These are phyloP conservation scores for Eumacrocentrus americanus DNA, from an alignment of 2,888 invertebrate species.

Conservation along the genomic window DNA sequence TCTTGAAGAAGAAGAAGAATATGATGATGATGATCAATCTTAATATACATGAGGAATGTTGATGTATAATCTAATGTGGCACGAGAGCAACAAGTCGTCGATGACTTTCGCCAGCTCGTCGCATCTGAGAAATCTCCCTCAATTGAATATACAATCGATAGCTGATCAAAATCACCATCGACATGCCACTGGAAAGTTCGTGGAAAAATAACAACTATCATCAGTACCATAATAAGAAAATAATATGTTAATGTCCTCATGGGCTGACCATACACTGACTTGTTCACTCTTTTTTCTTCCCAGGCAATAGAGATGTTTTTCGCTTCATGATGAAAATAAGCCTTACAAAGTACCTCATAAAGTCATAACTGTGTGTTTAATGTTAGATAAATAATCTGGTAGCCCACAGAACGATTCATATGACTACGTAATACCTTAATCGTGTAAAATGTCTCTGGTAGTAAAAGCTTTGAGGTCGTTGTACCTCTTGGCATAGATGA, in stretches of 20 bases:
- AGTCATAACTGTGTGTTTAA: too few relatives aligned
- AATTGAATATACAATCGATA: not conserved
- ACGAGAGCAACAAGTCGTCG: not conserved
- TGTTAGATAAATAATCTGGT: not conserved
- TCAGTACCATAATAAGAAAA: too few relatives aligned
- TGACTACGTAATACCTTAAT: not conserved
- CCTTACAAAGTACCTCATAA: too few relatives aligned
- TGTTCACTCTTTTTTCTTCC: too few relatives aligned
- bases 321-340: too few relatives aligned
- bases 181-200: not conserved
- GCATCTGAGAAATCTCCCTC: constrained; percentile 7
- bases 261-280: too few relatives aligned
- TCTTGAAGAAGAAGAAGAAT: not conserved
- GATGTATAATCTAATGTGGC: not conserved
- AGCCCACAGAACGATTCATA: not conserved
- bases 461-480: not conserved
- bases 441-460: too few relatives aligned
- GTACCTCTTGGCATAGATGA: not conserved
- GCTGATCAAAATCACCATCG: not conserved
- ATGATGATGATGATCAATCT: constrained; percentile 10
- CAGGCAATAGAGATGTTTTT: too few relatives aligned
- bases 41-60: not conserved
- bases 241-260: too few relatives aligned
- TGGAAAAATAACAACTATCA: too few relatives aligned
- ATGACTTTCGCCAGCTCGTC: constrained; percentile 9